These are phyloP conservation scores for Raja brachyura DNA, from an alignment of 2,113 vertebrate genomes.

Conservation along the genomic window DNA sequence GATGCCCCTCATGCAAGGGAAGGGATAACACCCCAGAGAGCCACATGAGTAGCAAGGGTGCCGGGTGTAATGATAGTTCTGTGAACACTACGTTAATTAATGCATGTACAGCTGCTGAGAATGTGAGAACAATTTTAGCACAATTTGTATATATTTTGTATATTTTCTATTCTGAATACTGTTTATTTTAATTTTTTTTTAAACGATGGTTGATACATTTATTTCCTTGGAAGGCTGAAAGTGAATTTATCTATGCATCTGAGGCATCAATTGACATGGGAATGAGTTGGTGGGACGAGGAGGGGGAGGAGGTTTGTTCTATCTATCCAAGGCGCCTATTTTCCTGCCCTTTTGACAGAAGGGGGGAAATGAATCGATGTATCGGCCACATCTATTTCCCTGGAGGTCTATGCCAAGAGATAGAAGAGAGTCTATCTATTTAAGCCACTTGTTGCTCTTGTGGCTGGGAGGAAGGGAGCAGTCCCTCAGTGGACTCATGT, in stretches of 20 bases:
- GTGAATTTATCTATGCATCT: neutral
- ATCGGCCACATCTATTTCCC: neutral
- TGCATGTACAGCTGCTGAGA: too few relatives aligned
- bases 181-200: too few relatives aligned
- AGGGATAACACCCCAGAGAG: too few relatives aligned
- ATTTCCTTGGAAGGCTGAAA: neutral
- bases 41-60: too few relatives aligned
- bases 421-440: neutral
- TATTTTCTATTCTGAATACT: too few relatives aligned
- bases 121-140: too few relatives aligned
- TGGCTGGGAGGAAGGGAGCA: slow-evolving; percentile 24
- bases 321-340: slow-evolving; percentile 24
- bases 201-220: neutral
- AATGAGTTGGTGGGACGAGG: neutral
- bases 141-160: too few relatives aligned
- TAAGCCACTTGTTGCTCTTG: slow-evolving; percentile 8
- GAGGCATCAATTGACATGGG: neutral
- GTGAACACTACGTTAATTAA: too few relatives aligned
- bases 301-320: neutral
- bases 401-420: neutral
- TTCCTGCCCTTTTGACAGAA: slow-evolving; percentile 16
- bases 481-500: neutral
- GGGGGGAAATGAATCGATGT: neutral
- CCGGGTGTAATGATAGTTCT: too few relatives aligned
- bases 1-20: too few relatives aligned